Conservation (phyloP, 2,113 vertebrate species). For the Oryzias javanicus region DNA sequence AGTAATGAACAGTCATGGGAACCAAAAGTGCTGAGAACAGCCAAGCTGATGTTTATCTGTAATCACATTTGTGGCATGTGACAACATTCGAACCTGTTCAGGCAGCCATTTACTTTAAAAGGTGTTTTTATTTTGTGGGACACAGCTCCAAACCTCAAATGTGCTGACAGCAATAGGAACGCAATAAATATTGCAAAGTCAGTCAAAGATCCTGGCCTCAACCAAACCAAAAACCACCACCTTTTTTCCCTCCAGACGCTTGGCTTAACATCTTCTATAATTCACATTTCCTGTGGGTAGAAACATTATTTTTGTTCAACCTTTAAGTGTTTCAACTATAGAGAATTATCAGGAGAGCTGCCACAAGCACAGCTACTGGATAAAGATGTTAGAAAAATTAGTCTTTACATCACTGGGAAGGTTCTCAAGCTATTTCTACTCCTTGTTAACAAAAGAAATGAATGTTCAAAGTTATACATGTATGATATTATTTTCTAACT, state of each 20-base stretch:
- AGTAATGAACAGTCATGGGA: slow-evolving; percentile 48
- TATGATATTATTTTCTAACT: too few relatives aligned
- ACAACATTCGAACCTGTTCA: slow-evolving; percentile 14
- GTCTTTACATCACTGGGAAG: slow-evolving; percentile 25
- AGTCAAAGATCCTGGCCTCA: slow-evolving; percentile 30
- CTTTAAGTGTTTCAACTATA: slow-evolving; percentile 59
- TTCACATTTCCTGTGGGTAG: slow-evolving; percentile 61
- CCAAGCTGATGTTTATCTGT: slow-evolving; percentile 46
- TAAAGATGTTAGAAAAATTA: slow-evolving; percentile 42
- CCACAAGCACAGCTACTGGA: slow-evolving; percentile 57
- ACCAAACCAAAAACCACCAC: slow-evolving; percentile 29
- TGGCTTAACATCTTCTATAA: slow-evolving; percentile 51
- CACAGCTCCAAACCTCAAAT: slow-evolving; percentile 1
- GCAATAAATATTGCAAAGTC: slow-evolving; percentile 52
- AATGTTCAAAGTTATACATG: not conserved
- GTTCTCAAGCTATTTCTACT: slow-evolving; percentile 45
- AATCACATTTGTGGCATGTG: slow-evolving; percentile 33
- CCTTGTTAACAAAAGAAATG: slow-evolving; percentile 13
- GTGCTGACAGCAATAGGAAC: slow-evolving; percentile 18
- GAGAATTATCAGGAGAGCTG: slow-evolving; percentile 43
- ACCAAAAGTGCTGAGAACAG: slow-evolving; percentile 50
- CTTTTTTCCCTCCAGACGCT: slow-evolving; percentile 29
- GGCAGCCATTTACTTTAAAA: not conserved
- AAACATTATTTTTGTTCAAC: slow-evolving; percentile 30
- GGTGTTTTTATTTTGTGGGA: not conserved